Percentiles rank a stretch among this genome's conserved stretches.
phyloP scores from a whole-genome alignment of 1,140 invertebrate species.

The Drosophila kanapiae region DNA sequence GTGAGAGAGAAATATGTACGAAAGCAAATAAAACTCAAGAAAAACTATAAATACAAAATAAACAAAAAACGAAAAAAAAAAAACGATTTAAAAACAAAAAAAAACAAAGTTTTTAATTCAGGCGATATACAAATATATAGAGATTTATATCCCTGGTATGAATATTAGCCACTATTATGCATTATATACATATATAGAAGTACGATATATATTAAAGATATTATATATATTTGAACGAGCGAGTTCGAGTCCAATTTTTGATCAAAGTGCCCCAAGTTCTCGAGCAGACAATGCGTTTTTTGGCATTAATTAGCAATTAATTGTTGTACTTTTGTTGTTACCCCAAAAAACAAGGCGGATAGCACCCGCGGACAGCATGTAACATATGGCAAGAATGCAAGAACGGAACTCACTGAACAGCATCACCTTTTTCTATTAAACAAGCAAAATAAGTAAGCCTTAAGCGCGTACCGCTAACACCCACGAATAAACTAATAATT shows the following conservation, averaged over 20 bases:
- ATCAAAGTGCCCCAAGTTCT: constrained; percentile 20
- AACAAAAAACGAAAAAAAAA: constrained; percentile 16
- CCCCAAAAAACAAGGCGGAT: constrained; percentile 1
- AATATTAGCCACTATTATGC: constrained; percentile 6
- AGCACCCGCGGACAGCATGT: constrained; percentile 37
- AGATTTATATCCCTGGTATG: constrained; percentile 28
- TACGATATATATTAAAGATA: constrained; percentile 5
- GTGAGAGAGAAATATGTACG: constrained; percentile 28
- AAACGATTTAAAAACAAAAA: constrained; percentile 16
- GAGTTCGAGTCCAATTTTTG: constrained; percentile 21
- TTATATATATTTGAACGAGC: constrained; percentile 34
- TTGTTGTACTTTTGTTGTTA: constrained; percentile 59
- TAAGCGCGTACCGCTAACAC: constrained; percentile 55
- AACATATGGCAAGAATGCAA: constrained; percentile 51
- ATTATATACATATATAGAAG: neutral
- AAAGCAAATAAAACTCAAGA: constrained; percentile 40
- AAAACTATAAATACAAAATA: constrained; percentile 19
- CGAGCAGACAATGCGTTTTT: constrained; percentile 22
- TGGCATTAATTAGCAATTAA: constrained; percentile 49
- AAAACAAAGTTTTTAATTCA: constrained; percentile 51
- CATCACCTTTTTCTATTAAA: constrained; percentile 42
- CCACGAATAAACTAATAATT: constrained; percentile 16
- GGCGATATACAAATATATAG: constrained; percentile 1
- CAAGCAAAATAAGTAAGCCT: constrained; percentile 67
- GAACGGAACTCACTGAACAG: constrained; percentile 11